Evolutionary conservation across 2,113 vertebrate genomes (phyloP), one percentile per base, ranked within the genome.

Genomic region (Stercorarius parasiticus): DNA sequence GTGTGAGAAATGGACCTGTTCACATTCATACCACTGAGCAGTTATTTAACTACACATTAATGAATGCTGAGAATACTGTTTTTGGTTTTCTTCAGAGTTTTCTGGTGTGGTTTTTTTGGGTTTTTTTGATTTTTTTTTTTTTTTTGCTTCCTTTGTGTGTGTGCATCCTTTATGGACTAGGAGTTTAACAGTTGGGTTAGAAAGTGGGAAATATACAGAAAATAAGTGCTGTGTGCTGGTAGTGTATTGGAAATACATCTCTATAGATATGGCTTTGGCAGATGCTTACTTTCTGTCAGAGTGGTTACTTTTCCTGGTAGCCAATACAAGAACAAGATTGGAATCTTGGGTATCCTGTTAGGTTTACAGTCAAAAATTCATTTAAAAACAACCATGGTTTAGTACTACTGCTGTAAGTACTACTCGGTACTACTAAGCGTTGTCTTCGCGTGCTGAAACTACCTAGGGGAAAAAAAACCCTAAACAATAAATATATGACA

Each of bases 21-120:
- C 27, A 3, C 0, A 0, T 49, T 45, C 56, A n/a, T 64, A 50
- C n/a, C 18, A 27, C 17, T 29, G 29, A 91, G 26, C 13, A 67
- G 1, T 74, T 85, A 53, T 42, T 83, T 89, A 87, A 43, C 23
- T 52, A 15, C n/a, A 34, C 4, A 3, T 30, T 50, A 58, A 15
- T 43, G 49, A 76, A 30, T 42, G 29, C 36, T 64, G 43, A 50
- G 52, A 88, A 45, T 29, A 13, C 17, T 92, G n/a, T 21, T 36
- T 47, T 7, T 78, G 20, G 20, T 22, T 77, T 91, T 62, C 53
- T 78, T 81, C n/a, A 53, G 20, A 7, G 3, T 86, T 90, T 93
- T 77, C 27, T 64, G 14, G 9, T 36, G 47, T 32, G 10, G 11
- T 36, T 23, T 32, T 13, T 59, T n/a, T 1, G 42, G 43, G 43